phyloP scores from a whole-genome alignment of 2,888 invertebrate genomes.

The Eupithecia subfuscata region DNA sequence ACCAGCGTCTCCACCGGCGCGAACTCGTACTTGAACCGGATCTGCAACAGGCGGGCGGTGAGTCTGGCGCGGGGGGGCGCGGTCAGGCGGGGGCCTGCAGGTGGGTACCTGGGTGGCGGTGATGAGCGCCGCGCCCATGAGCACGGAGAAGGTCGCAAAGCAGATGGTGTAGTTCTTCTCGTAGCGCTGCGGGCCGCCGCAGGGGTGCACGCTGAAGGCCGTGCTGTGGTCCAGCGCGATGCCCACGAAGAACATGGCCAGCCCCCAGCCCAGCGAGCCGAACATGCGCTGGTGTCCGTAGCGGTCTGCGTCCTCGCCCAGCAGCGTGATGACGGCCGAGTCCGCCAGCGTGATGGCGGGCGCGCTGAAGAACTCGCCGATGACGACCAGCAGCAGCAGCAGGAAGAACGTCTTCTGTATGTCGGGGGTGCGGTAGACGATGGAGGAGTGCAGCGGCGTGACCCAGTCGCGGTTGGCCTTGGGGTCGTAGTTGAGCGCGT shows the following conservation, averaged over 20 bases:
- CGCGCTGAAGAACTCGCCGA: constrained; percentile 99
- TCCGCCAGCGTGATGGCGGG: constrained; percentile 98
- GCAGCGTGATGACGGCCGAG: constrained; percentile 93
- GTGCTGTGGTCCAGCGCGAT: constrained; percentile 98
- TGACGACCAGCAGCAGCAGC: constrained; percentile 94
- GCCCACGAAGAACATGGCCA: constrained; percentile 99
- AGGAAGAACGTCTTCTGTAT: constrained; percentile 98
- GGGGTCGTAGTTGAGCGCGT: constrained; percentile 90
- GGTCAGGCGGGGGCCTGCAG: not conserved
- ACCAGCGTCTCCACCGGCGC: constrained; percentile 84
- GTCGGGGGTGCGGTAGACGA: constrained; percentile 94
- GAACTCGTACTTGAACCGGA: constrained; percentile 87
- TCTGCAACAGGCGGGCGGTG: constrained; percentile 57
- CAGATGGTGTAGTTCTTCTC: constrained; percentile 99
- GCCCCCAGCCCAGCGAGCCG: constrained; percentile 98
- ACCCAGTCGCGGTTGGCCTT: constrained; percentile 90
- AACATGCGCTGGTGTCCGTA: constrained; percentile 99
- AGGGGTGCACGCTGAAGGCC: constrained; percentile 96
- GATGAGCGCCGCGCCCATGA: constrained; percentile 97
- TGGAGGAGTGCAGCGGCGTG: constrained; percentile 95
- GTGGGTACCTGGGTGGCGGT: constrained; percentile 92
- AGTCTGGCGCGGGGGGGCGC: not conserved
- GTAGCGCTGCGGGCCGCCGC: constrained; percentile 92
- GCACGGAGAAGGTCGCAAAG: constrained; percentile 97
- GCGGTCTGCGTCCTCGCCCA: constrained; percentile 94